Conservation (phyloP, 35 echinoderm and acorn worm genomes). For the Chiridota heheva region DNA sequence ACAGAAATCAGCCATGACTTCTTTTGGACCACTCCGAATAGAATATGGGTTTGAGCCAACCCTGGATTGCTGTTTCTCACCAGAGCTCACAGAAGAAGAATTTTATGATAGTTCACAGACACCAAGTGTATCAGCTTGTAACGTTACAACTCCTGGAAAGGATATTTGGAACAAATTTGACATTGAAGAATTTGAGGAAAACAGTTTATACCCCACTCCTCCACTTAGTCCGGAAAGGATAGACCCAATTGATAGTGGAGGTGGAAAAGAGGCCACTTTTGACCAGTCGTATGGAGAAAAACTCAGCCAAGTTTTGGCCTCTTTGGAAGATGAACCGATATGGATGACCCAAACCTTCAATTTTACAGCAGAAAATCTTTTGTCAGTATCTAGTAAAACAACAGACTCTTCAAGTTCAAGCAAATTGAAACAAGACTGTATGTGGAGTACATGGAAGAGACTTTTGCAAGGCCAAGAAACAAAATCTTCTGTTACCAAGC, state of each 20-base stretch:
- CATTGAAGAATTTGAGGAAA: conserved; percentile 19
- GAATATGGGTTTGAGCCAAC: too few relatives aligned
- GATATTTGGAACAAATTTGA: conserved; percentile 99
- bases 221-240: conserved; percentile 79
- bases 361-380: background rate
- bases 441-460: conserved; percentile 83
- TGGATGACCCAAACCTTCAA: background rate
- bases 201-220: conserved; percentile 76
- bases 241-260: background rate
- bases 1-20: too few relatives aligned
- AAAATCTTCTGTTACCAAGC: conserved; percentile 13
- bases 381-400: background rate
- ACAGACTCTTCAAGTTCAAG: conserved; percentile 36
- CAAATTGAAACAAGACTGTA: conserved; percentile 92
- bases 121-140: too few relatives aligned
- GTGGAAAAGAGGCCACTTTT: background rate
- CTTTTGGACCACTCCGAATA: too few relatives aligned
- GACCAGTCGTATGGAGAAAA: background rate
- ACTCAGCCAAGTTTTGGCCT: conserved; percentile 22
- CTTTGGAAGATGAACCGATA: background rate
- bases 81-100: conserved; percentile 15
- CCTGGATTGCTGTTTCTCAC: too few relatives aligned
- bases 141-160: conserved; percentile 73
- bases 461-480: too few relatives aligned
- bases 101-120: too few relatives aligned